Evolutionary conservation across 2,113 vertebrate genomes (phyloP).

Genomic region (Hemiprocne comata): DNA sequence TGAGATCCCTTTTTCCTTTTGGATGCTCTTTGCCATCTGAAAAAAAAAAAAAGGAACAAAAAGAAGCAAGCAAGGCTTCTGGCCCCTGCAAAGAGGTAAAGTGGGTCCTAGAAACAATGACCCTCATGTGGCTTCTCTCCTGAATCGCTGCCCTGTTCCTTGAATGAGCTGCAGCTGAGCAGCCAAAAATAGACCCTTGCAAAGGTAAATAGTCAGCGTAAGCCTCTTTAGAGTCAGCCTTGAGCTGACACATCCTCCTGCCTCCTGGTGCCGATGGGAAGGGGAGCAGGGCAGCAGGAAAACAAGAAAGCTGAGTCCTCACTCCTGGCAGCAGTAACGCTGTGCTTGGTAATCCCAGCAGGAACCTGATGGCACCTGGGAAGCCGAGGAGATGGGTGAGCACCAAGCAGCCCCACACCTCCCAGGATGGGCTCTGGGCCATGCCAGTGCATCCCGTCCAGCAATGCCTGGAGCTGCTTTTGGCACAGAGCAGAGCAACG

Average conservation of each 20-base stretch:
- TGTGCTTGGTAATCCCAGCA: accelerated
- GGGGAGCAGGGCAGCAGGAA: neutral
- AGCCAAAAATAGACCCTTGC: neutral
- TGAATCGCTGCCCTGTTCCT: neutral
- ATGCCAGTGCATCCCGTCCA: neutral
- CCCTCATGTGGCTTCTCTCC: neutral
- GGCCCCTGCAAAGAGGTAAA: neutral
- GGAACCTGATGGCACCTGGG: neutral
- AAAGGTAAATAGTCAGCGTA: constrained; percentile 6
- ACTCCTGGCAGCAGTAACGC: neutral
- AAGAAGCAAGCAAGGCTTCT: neutral
- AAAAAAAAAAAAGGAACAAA: neutral
- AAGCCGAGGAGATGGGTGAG: neutral
- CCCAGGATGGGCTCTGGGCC: accelerated
- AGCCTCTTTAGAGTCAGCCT: constrained; percentile 30
- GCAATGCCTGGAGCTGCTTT: neutral
- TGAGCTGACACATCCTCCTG: neutral
- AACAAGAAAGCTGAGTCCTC: accelerated
- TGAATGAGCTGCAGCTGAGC: neutral
- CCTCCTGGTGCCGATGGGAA: neutral
- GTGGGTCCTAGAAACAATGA: neutral
- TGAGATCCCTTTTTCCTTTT: neutral
- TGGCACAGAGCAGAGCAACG: neutral
- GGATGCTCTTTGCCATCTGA: neutral
- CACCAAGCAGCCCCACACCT: neutral